These are phyloP conservation scores for Hirtodrosophila histrioides DNA, from an alignment of 2,888 invertebrate species.

Conservation along the genomic window DNA sequence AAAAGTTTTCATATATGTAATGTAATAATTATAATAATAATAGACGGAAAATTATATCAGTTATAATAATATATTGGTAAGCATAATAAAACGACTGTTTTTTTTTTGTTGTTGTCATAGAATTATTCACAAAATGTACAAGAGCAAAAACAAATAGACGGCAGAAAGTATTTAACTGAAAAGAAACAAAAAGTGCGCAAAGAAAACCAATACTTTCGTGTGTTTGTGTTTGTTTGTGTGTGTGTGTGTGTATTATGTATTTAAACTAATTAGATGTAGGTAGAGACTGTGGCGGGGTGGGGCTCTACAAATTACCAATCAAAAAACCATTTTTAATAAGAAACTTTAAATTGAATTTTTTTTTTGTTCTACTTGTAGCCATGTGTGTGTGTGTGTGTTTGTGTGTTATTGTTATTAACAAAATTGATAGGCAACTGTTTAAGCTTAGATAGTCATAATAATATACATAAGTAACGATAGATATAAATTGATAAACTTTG, in stretches of 20 bases:
- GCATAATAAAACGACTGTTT: conserved; percentile 9
- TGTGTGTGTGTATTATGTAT: conserved; percentile 20
- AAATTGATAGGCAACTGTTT: conserved; percentile 71
- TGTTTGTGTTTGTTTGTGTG: conserved; percentile 19
- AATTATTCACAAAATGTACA: conserved; percentile 42
- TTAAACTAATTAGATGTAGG: conserved; percentile 37
- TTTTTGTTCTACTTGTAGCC: conserved; percentile 19
- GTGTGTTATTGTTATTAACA: conserved; percentile 44
- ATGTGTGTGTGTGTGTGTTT: conserved; percentile 39
- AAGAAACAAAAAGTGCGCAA: conserved; percentile 54
- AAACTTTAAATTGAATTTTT: conserved; percentile 6
- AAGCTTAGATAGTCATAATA: conserved; percentile 75
- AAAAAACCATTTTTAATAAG: conserved; percentile 14
- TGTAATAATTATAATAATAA: conserved; percentile 35
- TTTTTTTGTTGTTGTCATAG: too few species aligned
- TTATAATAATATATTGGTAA: conserved; percentile 28
- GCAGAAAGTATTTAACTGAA: conserved; percentile 2
- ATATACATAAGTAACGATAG: conserved; percentile 79
- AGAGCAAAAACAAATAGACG: conserved; percentile 18
- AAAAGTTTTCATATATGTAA: conserved; percentile 45
- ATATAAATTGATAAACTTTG: conserved; percentile 52
- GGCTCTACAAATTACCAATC: conserved; percentile 20
- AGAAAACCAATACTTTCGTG: conserved; percentile 56
- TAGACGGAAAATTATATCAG: conserved; percentile 26
- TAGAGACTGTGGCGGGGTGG: not conserved